phyloP scores from a whole-genome alignment of 2,888 invertebrate species.

The Dolomedes plantarius region DNA sequence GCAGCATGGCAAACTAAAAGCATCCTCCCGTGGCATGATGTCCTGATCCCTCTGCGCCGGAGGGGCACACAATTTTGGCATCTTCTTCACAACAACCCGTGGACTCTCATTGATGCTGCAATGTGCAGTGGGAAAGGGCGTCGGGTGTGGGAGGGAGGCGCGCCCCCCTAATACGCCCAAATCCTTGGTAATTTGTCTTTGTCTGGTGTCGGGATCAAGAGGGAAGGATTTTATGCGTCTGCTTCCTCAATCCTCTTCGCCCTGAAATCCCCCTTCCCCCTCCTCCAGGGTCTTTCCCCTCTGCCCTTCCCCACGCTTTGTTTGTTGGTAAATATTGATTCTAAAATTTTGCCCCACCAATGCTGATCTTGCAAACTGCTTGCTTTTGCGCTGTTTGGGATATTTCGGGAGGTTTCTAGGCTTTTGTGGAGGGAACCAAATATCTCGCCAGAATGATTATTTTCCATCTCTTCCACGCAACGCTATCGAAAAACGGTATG shows the following conservation, averaged over 20 bases:
- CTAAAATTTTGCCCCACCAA: conserved; percentile 42
- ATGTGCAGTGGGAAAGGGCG: not conserved
- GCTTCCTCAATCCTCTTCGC: conserved; percentile 61
- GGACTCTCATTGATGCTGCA: conserved; percentile 6
- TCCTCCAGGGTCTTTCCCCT: not conserved
- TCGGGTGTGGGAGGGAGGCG: conserved; percentile 8
- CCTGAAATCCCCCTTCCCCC: conserved; percentile 19
- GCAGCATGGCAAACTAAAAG: not conserved
- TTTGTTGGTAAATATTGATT: conserved; percentile 71
- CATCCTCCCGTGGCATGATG: conserved; percentile 4
- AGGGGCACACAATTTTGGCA: conserved; percentile 14
- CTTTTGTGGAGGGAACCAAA: conserved; percentile 1
- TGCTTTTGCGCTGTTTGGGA: conserved; percentile 10
- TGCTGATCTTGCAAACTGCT: conserved; percentile 14
- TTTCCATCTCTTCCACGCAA: not conserved
- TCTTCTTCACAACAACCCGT: conserved; percentile 7
- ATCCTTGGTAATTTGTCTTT: conserved; percentile 70
- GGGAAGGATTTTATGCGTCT: conserved; percentile 71
- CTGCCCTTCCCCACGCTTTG: conserved; percentile 28
- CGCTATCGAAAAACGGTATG: not conserved
- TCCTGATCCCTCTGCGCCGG: conserved; percentile 1
- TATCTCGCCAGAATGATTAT: not conserved
- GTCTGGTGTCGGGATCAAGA: conserved; percentile 70
- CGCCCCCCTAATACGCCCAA: conserved; percentile 58
- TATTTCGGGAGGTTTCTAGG: conserved; percentile 3